Evolutionary conservation across 2,888 invertebrate genomes (phyloP), one percentile per base, ranked within the genome.

Genomic region (Scaptomyza tumidula): DNA sequence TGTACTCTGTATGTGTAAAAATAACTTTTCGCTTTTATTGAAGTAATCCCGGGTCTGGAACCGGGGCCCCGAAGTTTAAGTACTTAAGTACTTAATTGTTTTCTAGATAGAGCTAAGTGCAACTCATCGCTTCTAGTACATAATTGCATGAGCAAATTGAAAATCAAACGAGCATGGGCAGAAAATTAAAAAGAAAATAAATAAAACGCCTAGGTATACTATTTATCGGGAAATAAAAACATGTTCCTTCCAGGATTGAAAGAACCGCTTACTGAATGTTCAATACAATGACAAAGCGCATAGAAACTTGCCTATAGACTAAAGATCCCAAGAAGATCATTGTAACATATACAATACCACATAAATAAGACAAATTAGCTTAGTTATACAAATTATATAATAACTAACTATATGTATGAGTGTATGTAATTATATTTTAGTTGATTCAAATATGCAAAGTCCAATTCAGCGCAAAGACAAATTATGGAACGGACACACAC

Each of bases 341-440:
- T 83, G 83, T 83, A 83, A 83, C 83, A 83, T 83, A 83, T 78
- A 84, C 83, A 83, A 86, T 83, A 83, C 85, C 54, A 71, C 71
- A 67, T 45, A 64, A 50, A 59, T 75, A 85, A 79, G 76, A 62
- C 44, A 75, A 81, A 52, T 48, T 85, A 85, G 86, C 46, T 48
- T 81, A 79, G 80, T 82, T 81, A 86, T 86, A 80, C 78, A 83
- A 85, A 75, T 55, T 61, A 81, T 39, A 71, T 61, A 61, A n/a
- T 45, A 52, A 75, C 16, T 16, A 41, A 29, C 29, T 39, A 39
- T 39, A 7, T 39, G 39, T 39, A 7, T 39, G 39, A n/a, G 37
- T 39, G 39, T 43, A 62, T 61, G 43, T 50, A 57, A 59, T 59
- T 62, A 57, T 56, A 33, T 55, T 77, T 67, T 55, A 72, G 72